Evolutionary conservation across 1,140 invertebrate species (phyloP), one percentile per base, ranked within the genome.

Genomic region (Euborellia annulipes): DNA sequence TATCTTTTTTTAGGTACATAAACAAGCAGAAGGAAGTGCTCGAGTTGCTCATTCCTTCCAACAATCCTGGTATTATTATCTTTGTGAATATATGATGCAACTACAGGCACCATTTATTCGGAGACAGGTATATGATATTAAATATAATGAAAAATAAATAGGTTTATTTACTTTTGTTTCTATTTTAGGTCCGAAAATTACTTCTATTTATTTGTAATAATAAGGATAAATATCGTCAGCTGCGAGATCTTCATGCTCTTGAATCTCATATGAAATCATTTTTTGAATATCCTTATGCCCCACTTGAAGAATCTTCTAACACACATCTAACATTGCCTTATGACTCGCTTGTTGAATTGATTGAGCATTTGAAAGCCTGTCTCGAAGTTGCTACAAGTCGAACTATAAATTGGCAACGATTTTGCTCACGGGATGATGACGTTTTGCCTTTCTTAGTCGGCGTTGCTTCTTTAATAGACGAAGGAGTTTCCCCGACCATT

Each of bases 41-140:
- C 66, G 56, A 45, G 70, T 63, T 61, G 71, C 36, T 59, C 64
- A 45, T 52, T 69, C 60, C 27, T 79, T 71, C 48, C 72, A 75
- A 54, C 62, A 69, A 53, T 67, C 68, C 0, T 91, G 86, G 86
- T 79, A 78, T 50, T 75, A 76, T 40, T 74, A 78, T 52, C 70
- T 98, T 1, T 95, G 92, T 62, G 92, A 98, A 60, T 97, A 95
- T 58, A 92, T 96, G 85, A 92, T 96, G 83, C 84, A 85, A 11
- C 75, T 82, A 58, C 75, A 89, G 64, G 85, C 82, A 50, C 75
- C 82, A 4, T 72, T 85, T 37, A 71, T 83, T 1, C 63, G 79
- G 43, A 64, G 82, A 45, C 85, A 90, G 72, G 23, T 27, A 27
- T 38, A 19, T 38, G n/a, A 17, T 38, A n/a, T 27, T 27, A 27